Conservation (phyloP, 2,888 invertebrate genomes). For the Crossocerus cetratus region DNA sequence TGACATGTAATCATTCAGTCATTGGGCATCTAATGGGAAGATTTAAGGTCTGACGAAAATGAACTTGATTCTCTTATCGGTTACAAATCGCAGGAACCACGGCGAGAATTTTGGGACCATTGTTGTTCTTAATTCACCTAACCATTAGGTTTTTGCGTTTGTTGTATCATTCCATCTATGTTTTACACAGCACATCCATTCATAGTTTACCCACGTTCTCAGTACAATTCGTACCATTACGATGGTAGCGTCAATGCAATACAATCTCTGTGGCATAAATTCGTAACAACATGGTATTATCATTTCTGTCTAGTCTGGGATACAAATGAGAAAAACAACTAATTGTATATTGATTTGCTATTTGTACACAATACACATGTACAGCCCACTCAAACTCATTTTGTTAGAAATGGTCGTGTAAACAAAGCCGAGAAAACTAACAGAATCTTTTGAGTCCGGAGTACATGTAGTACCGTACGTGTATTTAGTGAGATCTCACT, state of each 20-base stretch:
- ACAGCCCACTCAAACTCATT: no score
- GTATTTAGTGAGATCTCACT: no score
- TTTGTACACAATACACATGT: no score
- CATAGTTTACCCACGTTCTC: slow-evolving; percentile 25
- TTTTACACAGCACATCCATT: slow-evolving; percentile 36
- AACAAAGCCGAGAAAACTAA: no score
- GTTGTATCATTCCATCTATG: slow-evolving; percentile 26
- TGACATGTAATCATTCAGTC: slow-evolving; percentile 32
- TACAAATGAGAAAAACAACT: neutral
- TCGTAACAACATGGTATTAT: slow-evolving; percentile 12
- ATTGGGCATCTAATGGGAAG: slow-evolving; percentile 23
- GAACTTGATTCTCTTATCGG: slow-evolving; percentile 36
- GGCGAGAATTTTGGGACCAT: slow-evolving; percentile 60
- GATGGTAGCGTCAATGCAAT: slow-evolving; percentile 29
- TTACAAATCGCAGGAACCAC: slow-evolving; percentile 47
- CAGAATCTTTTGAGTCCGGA: no score
- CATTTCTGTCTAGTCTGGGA: slow-evolving; percentile 6
- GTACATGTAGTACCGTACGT: no score
- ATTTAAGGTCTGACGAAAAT: slow-evolving; percentile 32
- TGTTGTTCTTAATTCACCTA: slow-evolving; percentile 40
- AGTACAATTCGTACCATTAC: slow-evolving; percentile 27
- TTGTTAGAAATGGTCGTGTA: no score
- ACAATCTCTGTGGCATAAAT: slow-evolving; percentile 23
- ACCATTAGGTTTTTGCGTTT: slow-evolving; percentile 29
- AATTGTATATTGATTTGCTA: no score